phyloP scores from a whole-genome alignment of 2,113 vertebrate genomes.

The Lagopus leucura region DNA sequence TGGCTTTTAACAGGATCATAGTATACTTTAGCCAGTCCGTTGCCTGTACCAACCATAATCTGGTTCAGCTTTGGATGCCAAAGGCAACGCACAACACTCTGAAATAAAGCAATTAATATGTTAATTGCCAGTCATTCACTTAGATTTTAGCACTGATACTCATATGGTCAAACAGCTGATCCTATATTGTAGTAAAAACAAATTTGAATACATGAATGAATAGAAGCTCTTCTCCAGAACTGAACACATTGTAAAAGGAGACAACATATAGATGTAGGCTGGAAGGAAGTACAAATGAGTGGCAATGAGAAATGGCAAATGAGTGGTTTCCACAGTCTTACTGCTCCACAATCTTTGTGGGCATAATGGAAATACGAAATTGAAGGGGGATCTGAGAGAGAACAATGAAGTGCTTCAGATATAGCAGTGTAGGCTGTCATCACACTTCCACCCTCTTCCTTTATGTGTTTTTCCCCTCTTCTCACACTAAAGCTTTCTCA shows the following conservation, averaged over 20 bases:
- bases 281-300: background rate
- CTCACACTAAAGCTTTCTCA: background rate
- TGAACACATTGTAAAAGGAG: background rate
- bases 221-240: background rate
- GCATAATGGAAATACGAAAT: background rate
- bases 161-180: background rate
- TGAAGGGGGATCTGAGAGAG: background rate
- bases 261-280: background rate
- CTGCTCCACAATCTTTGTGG: background rate
- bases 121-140: background rate
- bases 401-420: slow-evolving; percentile 2
- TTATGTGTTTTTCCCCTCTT: background rate
- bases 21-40: slow-evolving; percentile 94
- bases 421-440: background rate
- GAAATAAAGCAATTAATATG: slow-evolving; percentile 51
- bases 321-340: background rate
- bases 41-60: slow-evolving; percentile 95
- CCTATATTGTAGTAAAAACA: background rate
- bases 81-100: slow-evolving; percentile 96
- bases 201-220: background rate
- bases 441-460: background rate
- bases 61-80: slow-evolving; percentile 99
- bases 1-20: slow-evolving; percentile 96
- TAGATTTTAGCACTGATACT: background rate
- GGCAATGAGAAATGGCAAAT: background rate